Conservation (phyloP, 2,888 invertebrate genomes). For the Melinopterus prodromus region DNA sequence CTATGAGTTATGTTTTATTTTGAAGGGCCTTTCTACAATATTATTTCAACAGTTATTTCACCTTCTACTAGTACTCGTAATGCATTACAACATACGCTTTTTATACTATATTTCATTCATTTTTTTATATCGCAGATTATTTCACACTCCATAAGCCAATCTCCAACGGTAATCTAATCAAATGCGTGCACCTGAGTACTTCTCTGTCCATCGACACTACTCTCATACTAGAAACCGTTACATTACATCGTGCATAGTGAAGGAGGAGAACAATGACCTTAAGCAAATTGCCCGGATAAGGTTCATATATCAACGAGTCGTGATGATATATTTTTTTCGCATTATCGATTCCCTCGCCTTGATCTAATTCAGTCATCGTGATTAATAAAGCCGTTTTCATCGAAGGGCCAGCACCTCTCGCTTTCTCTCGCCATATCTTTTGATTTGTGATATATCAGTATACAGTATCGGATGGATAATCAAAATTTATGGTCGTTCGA, state of each 20-base stretch:
- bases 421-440: neutral
- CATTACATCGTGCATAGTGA: neutral
- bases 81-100: neutral
- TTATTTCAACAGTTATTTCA: neutral
- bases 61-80: neutral
- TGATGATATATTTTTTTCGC: conserved; percentile 4
- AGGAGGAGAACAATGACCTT: neutral
- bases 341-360: conserved; percentile 4
- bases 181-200: neutral
- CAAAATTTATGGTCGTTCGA: neutral
- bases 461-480: neutral
- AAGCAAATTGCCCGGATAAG: conserved; percentile 4
- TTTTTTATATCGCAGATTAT: neutral
- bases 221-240: neutral
- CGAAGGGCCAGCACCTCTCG: conserved; percentile 1
- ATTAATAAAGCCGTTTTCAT: neutral
- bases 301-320: neutral
- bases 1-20: no score
- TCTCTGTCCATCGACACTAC: neutral
- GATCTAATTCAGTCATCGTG: neutral
- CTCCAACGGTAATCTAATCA: neutral
- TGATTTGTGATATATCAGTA: neutral
- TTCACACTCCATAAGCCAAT: neutral
- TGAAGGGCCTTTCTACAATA: no score
- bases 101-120: neutral